Conservation (phyloP, 2,797 vertebrate species). For the Myripristis murdjan region DNA sequence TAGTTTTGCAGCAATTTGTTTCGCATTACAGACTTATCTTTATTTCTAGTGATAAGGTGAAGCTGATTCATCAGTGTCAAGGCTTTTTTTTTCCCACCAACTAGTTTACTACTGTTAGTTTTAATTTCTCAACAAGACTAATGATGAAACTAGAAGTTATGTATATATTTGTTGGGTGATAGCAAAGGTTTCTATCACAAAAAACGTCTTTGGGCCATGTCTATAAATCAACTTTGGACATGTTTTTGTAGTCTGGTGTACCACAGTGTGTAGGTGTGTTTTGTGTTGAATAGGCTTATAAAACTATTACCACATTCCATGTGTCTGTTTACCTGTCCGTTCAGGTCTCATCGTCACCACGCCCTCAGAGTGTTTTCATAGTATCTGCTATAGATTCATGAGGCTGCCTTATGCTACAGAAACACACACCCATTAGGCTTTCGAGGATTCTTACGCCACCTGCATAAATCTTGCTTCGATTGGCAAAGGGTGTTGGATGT, state of each 20-base stretch:
- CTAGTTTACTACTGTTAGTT: conserved; percentile 17
- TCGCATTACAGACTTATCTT: conserved; percentile 73
- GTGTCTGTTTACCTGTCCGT: conserved; percentile 68
- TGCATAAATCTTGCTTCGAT: background rate
- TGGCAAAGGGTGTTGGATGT: background rate
- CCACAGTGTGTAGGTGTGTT: conserved; percentile 61
- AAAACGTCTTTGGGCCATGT: conserved; percentile 23
- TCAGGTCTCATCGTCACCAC: conserved; percentile 66
- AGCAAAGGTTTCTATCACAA: conserved; percentile 41
- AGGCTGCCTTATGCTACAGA: conserved; percentile 1
- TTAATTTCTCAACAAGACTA: conserved; percentile 51
- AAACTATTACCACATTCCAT: conserved; percentile 75
- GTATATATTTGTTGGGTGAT: conserved; percentile 36
- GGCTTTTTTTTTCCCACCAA: conserved; percentile 29
- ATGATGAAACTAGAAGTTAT: conserved; percentile 36
- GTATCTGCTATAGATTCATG: conserved; percentile 25
- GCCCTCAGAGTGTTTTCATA: conserved; percentile 62
- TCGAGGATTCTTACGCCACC: background rate
- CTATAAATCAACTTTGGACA: conserved; percentile 67
- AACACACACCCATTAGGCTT: background rate
- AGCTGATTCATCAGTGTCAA: conserved; percentile 68
- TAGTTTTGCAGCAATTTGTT: conserved; percentile 58
- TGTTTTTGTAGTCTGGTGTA: conserved; percentile 55
- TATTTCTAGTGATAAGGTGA: conserved; percentile 69
- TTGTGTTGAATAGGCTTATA: conserved; percentile 64